Percentiles rank a stretch among this genome's conserved stretches.
These are phyloP conservation scores for Chloropsis hardwickii DNA, from an alignment of 2,113 vertebrate species.

Conservation along the genomic window DNA sequence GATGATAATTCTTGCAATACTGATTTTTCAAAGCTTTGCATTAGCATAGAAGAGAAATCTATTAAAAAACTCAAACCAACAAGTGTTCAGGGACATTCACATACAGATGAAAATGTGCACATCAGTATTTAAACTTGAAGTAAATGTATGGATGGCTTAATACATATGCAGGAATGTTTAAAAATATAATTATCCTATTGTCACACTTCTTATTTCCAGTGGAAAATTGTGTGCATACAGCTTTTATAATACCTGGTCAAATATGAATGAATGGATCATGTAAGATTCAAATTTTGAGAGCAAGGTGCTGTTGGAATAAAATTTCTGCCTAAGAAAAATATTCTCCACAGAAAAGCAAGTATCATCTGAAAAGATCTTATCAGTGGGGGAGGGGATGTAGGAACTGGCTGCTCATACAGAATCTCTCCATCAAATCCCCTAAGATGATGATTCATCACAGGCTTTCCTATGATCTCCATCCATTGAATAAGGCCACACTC, in stretches of 20 bases:
- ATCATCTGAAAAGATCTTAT: not conserved
- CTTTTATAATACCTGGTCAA: not conserved
- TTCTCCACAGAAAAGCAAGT: not conserved
- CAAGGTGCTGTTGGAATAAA: not conserved
- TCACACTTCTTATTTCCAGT: not conserved
- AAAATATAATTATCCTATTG: not conserved
- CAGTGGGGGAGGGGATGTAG: not conserved
- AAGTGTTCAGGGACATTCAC: not conserved
- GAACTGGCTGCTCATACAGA: not conserved
- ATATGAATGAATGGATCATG: not conserved
- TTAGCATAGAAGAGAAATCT: not conserved
- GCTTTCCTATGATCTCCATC: not conserved
- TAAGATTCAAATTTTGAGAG: not conserved
- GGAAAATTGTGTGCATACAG: not conserved
- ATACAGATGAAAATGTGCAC: not conserved
- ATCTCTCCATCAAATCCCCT: not conserved
- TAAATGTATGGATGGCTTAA: not conserved
- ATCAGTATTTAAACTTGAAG: not conserved
- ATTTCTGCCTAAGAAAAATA: not conserved
- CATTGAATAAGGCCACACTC: accelerated
- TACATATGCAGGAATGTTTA: not conserved
- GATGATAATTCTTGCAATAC: not conserved
- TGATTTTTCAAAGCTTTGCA: conserved; percentile 26
- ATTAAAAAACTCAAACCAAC: not conserved
- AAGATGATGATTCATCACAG: not conserved